phyloP scores from a whole-genome alignment of 2,888 invertebrate species.

The Nebria salina region DNA sequence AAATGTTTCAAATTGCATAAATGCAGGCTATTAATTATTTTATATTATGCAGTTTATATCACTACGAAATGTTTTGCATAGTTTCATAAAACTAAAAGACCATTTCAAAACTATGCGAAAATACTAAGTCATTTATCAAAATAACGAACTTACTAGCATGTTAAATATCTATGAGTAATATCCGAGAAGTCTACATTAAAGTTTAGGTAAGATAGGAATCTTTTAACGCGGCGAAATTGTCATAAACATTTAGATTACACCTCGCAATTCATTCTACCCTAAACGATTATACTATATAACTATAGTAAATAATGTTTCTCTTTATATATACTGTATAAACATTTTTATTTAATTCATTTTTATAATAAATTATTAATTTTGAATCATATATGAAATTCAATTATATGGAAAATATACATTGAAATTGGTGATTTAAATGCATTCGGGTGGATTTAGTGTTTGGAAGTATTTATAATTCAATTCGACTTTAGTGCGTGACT shows the following conservation, averaged over 20 bases:
- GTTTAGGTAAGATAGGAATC: no score
- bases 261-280: no score
- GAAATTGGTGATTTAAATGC: background rate
- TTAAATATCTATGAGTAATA: no score
- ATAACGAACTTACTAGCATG: background rate
- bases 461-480: constrained; percentile 13
- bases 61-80: background rate
- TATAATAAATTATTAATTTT: no score
- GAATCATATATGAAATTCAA: no score
- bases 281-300: no score
- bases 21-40: background rate
- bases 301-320: no score
- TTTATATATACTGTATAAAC: no score
- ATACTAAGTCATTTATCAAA: background rate
- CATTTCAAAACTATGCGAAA: background rate
- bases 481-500: constrained; percentile 19
- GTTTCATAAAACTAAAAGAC: background rate
- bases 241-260: no score
- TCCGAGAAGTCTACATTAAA: no score
- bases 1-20: background rate
- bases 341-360: no score
- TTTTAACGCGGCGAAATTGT: no score
- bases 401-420: background rate
- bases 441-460: background rate
- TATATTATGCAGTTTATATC: background rate